Evolutionary conservation across 2,113 vertebrate species (phyloP).

Genomic region (Amazona vittata): DNA sequence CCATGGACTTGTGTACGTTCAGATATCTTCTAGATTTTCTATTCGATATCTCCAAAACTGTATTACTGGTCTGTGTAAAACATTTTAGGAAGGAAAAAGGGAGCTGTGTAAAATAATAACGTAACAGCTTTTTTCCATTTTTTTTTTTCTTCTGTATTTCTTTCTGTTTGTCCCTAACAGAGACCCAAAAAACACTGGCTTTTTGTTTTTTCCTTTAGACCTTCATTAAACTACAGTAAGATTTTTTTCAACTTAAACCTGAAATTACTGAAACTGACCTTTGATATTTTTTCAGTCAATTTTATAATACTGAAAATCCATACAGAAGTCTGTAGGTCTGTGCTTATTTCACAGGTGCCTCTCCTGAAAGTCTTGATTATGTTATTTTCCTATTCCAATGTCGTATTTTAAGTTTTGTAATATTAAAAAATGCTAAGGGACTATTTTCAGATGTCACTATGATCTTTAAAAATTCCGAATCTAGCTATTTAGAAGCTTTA

Average conservation of each 20-base stretch:
- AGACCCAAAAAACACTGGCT: rapidly evolving
- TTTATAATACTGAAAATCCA: not conserved
- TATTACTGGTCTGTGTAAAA: not conserved
- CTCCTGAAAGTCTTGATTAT: not conserved
- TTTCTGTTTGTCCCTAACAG: not conserved
- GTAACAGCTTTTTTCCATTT: rapidly evolving
- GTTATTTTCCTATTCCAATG: not conserved
- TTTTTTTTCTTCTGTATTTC: not conserved
- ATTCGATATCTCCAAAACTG: not conserved
- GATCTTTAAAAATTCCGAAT: conserved; percentile 68
- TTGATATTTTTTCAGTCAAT: not conserved
- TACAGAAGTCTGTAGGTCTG: not conserved
- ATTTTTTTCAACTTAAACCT: not conserved
- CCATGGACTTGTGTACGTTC: too few relatives aligned
- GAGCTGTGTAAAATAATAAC: not conserved
- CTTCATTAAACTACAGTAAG: not conserved
- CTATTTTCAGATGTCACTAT: conserved; percentile 57
- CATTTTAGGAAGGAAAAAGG: not conserved
- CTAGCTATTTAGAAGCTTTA: conserved; percentile 59
- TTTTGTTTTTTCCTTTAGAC: not conserved
- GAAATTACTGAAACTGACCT: not conserved
- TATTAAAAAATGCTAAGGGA: conserved; percentile 40
- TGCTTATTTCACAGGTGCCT: not conserved
- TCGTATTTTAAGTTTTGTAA: not conserved
- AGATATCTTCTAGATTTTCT: not conserved